Percentiles rank a stretch among this genome's conserved stretches.
phyloP scores from a whole-genome alignment of 2,797 vertebrate species.

The Megaceryle alcyon region DNA sequence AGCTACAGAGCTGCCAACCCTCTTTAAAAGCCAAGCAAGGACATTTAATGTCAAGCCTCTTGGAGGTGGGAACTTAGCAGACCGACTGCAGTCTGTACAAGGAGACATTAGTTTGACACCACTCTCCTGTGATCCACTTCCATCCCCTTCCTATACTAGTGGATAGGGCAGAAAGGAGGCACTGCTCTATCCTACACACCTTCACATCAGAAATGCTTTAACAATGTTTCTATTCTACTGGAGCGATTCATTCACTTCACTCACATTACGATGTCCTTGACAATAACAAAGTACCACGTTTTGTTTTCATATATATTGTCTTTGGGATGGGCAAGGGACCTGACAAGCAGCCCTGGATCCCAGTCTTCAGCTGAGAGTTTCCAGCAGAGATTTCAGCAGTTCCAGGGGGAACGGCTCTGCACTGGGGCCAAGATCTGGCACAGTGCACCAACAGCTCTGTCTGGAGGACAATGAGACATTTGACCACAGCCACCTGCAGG shows the following conservation, averaged over 20 bases:
- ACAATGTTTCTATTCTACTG: neutral
- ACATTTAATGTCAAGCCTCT: neutral
- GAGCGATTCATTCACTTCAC: neutral
- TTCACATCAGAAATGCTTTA: neutral
- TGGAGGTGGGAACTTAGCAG: neutral
- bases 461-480: neutral
- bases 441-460: neutral
- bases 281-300: neutral
- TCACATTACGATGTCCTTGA: neutral
- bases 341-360: neutral
- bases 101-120: neutral
- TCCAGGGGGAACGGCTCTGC: neutral
- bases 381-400: neutral
- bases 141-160: neutral
- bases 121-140: neutral
- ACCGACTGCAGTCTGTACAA: neutral
- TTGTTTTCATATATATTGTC: neutral
- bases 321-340: neutral
- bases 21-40: neutral
- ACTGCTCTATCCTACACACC: neutral
- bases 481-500: neutral
- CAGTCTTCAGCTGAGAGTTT: neutral
- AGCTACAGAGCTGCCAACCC: neutral
- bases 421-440: neutral
- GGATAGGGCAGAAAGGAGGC: neutral